These are phyloP conservation scores for Trachelus tabidus DNA, from an alignment of 2,888 invertebrate genomes.

Conservation along the genomic window DNA sequence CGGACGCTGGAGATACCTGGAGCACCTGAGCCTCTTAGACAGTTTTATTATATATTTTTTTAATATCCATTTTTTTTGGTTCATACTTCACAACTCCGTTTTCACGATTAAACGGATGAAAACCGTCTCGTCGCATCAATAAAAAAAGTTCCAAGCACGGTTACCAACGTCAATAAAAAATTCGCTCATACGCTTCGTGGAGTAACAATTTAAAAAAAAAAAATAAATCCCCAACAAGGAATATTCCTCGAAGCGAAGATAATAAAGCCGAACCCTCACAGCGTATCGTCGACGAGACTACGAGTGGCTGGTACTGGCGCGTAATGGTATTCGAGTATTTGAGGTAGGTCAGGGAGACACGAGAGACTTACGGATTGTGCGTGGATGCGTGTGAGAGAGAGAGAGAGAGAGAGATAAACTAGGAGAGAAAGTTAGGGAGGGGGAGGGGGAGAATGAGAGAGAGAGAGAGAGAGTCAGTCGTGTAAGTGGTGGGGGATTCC, in stretches of 20 bases:
- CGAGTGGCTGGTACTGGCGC: conserved; percentile 5
- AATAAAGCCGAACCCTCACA: neutral
- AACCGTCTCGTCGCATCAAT: neutral
- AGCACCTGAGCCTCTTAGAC: conserved; percentile 61
- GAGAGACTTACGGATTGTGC: neutral
- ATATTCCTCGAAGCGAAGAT: neutral
- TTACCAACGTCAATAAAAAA: neutral
- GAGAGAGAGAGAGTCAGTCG: neutral
- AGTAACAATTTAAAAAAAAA: neutral
- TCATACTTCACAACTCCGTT: neutral
- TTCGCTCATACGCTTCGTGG: neutral
- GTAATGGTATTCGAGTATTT: conserved; percentile 21
- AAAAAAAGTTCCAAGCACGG: neutral
- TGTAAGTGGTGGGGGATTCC: neutral
- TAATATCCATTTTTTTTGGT: neutral
- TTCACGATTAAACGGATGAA: neutral
- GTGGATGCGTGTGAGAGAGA: neutral
- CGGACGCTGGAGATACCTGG: conserved; percentile 60
- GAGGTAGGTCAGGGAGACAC: conserved; percentile 19
- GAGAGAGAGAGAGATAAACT: neutral
- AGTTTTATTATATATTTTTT: conserved; percentile 34
- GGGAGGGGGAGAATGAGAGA: neutral
- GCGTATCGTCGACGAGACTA: conserved; percentile 4
- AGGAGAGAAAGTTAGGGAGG: neutral
- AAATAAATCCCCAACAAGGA: neutral